Conservation (phyloP, 2,797 vertebrate species). For the Hybognathus amarus region DNA sequence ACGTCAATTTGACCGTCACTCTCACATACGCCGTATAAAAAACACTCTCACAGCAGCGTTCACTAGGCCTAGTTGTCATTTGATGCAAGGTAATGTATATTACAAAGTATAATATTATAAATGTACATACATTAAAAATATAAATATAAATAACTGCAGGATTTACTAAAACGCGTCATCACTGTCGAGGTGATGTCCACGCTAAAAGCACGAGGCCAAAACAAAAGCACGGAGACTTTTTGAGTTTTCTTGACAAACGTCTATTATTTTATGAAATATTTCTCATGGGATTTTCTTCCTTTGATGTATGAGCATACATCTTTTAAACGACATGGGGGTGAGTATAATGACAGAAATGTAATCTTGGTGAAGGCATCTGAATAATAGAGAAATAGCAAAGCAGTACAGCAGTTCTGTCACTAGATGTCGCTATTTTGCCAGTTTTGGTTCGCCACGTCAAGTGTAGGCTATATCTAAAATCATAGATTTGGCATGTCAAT, state of each 20-base stretch:
- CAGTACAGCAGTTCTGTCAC: slow-evolving; percentile 52
- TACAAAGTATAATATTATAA: too few species aligned
- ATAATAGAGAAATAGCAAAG: not conserved
- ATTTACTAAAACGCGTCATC: too few species aligned
- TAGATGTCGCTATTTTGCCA: slow-evolving; percentile 64
- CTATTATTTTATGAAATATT: too few species aligned
- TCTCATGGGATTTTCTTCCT: not conserved
- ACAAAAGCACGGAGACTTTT: not conserved
- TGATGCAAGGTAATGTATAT: too few species aligned
- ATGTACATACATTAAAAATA: too few species aligned
- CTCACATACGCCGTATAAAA: too few species aligned
- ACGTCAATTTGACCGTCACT: too few species aligned
- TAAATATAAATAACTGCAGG: too few species aligned
- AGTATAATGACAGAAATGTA: not conserved
- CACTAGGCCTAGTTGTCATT: too few species aligned
- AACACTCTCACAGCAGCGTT: too few species aligned
- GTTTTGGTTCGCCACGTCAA: not conserved
- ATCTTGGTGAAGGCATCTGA: not conserved
- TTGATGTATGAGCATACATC: not conserved
- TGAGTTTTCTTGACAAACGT: too few species aligned
- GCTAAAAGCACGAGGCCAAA: not conserved
- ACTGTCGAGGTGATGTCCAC: not conserved
- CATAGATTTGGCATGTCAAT: too few species aligned
- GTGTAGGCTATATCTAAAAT: not conserved
- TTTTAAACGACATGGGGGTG: not conserved